Base-by-base conservation (phyloP, 2,888 invertebrate species). In the Bellardia pandia region DNA sequence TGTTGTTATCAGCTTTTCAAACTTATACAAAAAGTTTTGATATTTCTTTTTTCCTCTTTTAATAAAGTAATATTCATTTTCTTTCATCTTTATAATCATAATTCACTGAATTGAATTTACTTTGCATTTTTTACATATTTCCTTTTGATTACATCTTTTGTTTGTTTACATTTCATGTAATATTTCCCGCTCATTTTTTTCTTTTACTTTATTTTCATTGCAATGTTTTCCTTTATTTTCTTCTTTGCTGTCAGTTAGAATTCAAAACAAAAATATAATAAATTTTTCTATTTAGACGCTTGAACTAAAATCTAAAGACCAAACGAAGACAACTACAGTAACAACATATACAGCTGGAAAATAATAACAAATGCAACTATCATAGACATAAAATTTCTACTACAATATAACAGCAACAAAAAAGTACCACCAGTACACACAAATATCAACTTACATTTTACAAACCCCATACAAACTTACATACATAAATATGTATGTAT, bases 231-330 rank as follows among this genome's bases (percentile, higher is more conserved):
- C 58, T 75, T 48, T 68, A 3, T 60, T 33, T 75, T 2, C 1
- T 56, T 37, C 40, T 66, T 62, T 78, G 56, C 40, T 86, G 85
- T 76, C 86, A 37, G 79, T 86, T 79, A 83, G 30, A 76, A 79
- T 83, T 83, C 76, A 82, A 79, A 83, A 86, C 58, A 79, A 68
- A 79, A 45, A 66, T 23, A 69, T 30, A 75, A 58, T 56, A 68
- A 11, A 13, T 72, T 83, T 72, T 53, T 23, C n/a, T 68, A 68
- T 82, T 58, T 79, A 78, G 68, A 53, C 30, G 66, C 68, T 66
- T 45, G 3, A 40, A 81, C 71, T 77, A 64, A 79, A 51, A 45
- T 51, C 30, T 4, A 45, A 58, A 40, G 14, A 8, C 3, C 23
- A 14, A 58, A 58, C 16, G 14, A 64, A 3, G 51, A 68, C 30